A percentile compares a stretch with the other conserved stretches of the same genome.
These are phyloP conservation scores for Ivindomyrus marchei DNA, from an alignment of 2,113 vertebrate species.

Conservation along the genomic window DNA sequence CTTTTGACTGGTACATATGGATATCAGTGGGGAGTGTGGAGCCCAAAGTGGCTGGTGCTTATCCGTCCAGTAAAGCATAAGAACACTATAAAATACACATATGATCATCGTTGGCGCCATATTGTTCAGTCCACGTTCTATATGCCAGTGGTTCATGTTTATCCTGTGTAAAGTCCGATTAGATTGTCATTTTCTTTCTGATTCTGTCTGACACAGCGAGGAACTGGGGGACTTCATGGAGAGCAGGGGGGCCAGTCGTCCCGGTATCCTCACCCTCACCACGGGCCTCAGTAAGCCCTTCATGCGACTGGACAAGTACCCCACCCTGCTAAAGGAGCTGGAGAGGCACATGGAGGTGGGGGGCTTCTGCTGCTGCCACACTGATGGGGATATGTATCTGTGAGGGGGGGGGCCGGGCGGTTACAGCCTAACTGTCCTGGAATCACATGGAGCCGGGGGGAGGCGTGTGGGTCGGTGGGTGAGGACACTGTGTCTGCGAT, in stretches of 20 bases:
- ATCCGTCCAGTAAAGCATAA: not conserved
- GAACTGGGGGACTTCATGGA: constrained; percentile 96
- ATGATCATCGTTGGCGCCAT: not conserved
- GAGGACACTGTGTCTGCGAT: not conserved
- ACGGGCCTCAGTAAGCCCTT: constrained; percentile 98
- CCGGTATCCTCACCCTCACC: constrained; percentile 89
- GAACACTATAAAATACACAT: not conserved
- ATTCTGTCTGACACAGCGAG: constrained; percentile 62
- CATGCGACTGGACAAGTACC: constrained; percentile 97
- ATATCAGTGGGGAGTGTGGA: not conserved
- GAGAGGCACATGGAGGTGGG: constrained; percentile 97
- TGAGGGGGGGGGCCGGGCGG: not conserved
- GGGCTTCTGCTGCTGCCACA: not conserved
- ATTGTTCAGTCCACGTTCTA: not conserved
- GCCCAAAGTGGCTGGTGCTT: not conserved
- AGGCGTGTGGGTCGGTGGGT: not conserved
- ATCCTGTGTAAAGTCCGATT: not conserved
- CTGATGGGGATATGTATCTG: not conserved
- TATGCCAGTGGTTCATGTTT: not conserved
- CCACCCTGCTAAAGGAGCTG: constrained; percentile 90
- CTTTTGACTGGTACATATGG: not conserved
- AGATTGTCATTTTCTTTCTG: not conserved
- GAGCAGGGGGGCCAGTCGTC: constrained; percentile 77
- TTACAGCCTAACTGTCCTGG: not conserved
- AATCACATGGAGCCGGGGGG: not conserved